These are phyloP conservation scores for Idaea straminata DNA, from an alignment of 2,888 invertebrate species.

Conservation along the genomic window DNA sequence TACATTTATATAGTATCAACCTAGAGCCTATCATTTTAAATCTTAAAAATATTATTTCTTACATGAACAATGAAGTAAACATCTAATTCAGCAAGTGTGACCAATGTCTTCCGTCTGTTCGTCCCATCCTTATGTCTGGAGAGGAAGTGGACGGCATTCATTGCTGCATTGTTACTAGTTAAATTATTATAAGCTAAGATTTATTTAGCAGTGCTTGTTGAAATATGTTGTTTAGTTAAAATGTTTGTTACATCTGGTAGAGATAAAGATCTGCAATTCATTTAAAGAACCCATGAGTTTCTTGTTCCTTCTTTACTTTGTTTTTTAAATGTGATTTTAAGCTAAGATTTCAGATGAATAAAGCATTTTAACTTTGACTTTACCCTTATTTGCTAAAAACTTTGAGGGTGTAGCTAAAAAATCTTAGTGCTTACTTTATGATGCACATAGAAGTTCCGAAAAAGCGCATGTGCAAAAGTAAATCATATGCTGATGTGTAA, in stretches of 20 bases:
- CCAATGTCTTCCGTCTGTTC: conserved; percentile 71
- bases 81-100: conserved; percentile 44
- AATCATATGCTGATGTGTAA: too few relatives aligned
- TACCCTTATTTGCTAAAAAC: too few relatives aligned
- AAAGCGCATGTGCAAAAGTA: too few relatives aligned
- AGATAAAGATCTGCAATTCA: neutral
- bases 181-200: conserved; percentile 3
- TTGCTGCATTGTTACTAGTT: conserved; percentile 36
- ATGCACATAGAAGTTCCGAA: too few relatives aligned
- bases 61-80: neutral
- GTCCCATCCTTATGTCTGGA: conserved; percentile 53
- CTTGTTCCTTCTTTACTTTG: too few relatives aligned
- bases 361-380: too few relatives aligned
- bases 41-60: neutral
- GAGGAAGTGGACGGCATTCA: conserved; percentile 41
- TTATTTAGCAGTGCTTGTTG: neutral
- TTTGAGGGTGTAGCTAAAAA: too few relatives aligned
- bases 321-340: too few relatives aligned
- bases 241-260: neutral
- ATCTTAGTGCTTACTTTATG: too few relatives aligned
- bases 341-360: too few relatives aligned
- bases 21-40: neutral
- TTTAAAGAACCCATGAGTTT: too few relatives aligned
- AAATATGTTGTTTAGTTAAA: neutral
- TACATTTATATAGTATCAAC: neutral